These are phyloP conservation scores for Amazona vittata DNA, from an alignment of 2,113 vertebrate genomes.

Conservation along the genomic window DNA sequence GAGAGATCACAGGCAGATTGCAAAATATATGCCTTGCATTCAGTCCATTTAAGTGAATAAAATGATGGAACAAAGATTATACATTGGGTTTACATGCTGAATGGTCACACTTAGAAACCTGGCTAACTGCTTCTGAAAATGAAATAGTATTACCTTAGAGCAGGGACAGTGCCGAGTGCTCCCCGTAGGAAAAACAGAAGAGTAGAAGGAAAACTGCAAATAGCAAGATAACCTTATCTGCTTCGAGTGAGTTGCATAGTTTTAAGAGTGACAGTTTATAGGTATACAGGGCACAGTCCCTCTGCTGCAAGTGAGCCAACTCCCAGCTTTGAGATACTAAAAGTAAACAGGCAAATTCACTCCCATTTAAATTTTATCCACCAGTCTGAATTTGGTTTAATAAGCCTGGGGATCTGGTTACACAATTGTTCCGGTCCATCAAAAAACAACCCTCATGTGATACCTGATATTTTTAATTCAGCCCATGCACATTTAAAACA, in stretches of 20 bases:
- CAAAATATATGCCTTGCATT: slow-evolving; percentile 13
- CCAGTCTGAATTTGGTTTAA: not conserved
- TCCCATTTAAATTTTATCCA: not conserved
- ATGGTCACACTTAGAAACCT: not conserved
- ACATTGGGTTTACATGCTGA: not conserved
- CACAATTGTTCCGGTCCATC: slow-evolving; percentile 15
- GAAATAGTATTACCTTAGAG: slow-evolving; percentile 1
- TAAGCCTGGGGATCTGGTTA: not conserved
- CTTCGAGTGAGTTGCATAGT: not conserved
- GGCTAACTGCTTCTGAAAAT: slow-evolving; percentile 34
- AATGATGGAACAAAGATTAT: not conserved
- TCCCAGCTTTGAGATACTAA: not conserved
- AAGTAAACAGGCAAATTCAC: not conserved
- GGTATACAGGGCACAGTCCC: not conserved
- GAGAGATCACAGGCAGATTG: slow-evolving; percentile 40
- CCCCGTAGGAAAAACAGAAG: not conserved
- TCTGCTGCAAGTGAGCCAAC: not conserved
- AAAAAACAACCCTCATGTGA: not conserved
- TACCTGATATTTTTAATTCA: slow-evolving; percentile 26
- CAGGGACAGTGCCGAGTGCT: not conserved
- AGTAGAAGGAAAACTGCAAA: slow-evolving; percentile 11
- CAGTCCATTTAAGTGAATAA: slow-evolving; percentile 31
- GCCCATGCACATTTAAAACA: slow-evolving; percentile 18
- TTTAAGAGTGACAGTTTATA: not conserved
- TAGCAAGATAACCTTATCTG: not conserved